These are phyloP conservation scores for Malurus cyaneus DNA, from an alignment of 2,113 vertebrate species.

Conservation along the genomic window DNA sequence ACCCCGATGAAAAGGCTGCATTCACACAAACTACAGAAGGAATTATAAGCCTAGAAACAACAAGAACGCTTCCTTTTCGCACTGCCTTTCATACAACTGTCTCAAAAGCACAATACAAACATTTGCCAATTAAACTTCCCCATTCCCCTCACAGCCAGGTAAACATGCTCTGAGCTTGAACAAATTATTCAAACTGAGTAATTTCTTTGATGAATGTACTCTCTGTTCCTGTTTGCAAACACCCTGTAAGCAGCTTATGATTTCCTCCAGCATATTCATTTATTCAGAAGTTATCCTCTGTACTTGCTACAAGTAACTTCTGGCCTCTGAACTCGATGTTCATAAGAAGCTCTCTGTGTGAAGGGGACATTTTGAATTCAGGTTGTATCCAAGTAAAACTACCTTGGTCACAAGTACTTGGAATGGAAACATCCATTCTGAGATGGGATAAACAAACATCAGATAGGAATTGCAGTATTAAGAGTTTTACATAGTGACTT, in stretches of 20 bases:
- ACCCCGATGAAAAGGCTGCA: neutral
- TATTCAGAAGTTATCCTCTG: slow-evolving; percentile 19
- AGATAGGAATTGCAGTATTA: neutral
- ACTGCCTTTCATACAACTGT: neutral
- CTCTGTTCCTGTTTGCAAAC: slow-evolving; percentile 49
- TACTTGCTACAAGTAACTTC: neutral
- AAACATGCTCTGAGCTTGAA: neutral
- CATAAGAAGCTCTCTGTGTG: neutral
- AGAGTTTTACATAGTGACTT: neutral
- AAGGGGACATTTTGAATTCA: neutral
- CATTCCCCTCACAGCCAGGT: neutral
- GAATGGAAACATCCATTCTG: neutral
- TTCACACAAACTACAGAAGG: neutral
- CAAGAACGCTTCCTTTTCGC: fast-evolving
- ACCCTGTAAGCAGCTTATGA: slow-evolving; percentile 2
- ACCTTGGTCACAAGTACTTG: neutral
- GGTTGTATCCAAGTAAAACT: neutral
- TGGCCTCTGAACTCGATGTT: neutral
- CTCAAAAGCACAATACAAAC: neutral
- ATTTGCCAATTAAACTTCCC: neutral
- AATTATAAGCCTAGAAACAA: neutral
- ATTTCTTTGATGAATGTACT: slow-evolving; percentile 13
- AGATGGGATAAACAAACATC: neutral
- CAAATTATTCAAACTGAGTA: slow-evolving; percentile 5
- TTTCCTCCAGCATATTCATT: neutral